These are phyloP conservation scores for Harlomillsia oculata DNA, from an alignment of 1,140 invertebrate genomes.

Conservation along the genomic window DNA sequence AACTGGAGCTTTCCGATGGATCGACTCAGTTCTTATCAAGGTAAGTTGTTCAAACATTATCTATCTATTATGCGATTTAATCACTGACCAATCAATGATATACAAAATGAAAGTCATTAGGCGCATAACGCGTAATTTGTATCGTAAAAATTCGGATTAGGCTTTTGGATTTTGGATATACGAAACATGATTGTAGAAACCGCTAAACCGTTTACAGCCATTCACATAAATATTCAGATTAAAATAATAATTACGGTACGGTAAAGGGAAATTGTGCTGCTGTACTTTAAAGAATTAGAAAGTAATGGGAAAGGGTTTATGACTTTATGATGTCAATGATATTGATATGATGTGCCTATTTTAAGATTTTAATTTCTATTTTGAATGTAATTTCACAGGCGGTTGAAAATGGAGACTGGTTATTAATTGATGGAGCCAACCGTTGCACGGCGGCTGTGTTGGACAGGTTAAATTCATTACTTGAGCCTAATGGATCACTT, in stretches of 20 bases:
- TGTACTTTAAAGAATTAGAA: neutral
- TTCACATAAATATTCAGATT: too few species aligned
- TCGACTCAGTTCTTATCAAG: constrained; percentile 86
- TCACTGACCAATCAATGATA: too few species aligned
- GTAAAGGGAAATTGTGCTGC: too few species aligned
- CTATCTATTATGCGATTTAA: too few species aligned
- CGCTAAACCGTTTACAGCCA: too few species aligned
- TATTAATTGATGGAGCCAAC: constrained; percentile 94
- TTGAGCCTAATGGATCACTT: constrained; percentile 85
- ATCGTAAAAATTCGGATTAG: too few species aligned
- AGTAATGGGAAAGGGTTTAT: neutral
- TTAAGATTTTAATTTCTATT: neutral
- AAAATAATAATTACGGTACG: too few species aligned
- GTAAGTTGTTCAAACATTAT: too few species aligned
- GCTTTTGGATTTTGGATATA: too few species aligned
- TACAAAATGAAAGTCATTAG: too few species aligned
- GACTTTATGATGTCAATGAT: neutral
- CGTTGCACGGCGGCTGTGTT: constrained; percentile 91
- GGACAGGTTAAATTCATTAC: constrained; percentile 86
- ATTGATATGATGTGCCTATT: neutral
- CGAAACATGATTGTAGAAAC: too few species aligned
- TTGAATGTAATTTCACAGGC: constrained; percentile 43
- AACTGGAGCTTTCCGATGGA: constrained; percentile 93
- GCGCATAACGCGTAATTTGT: too few species aligned
- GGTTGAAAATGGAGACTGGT: constrained; percentile 73